Conservation (phyloP, 2,797 vertebrate genomes). For the Microchirus variegatus region DNA sequence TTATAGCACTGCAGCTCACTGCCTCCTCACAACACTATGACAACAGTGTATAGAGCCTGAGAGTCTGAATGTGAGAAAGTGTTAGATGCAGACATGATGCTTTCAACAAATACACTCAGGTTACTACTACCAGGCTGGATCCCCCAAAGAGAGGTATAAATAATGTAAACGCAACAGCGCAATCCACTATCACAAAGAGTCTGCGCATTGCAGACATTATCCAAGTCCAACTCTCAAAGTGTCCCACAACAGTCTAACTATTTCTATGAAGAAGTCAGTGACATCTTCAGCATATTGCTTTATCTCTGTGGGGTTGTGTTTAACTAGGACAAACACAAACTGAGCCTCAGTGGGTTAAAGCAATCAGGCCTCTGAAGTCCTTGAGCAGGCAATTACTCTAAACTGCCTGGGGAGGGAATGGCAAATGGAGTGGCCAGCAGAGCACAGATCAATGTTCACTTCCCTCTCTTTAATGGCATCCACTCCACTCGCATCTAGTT, state of each 20-base stretch:
- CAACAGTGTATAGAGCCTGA: conserved; percentile 21
- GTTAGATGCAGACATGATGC: conserved; percentile 30
- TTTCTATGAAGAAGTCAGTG: conserved; percentile 9
- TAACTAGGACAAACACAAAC: conserved; percentile 46
- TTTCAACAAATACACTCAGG: conserved; percentile 40
- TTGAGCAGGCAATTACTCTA: conserved; percentile 63
- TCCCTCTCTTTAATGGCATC: conserved; percentile 29
- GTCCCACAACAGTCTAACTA: not conserved
- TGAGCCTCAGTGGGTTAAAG: conserved; percentile 39
- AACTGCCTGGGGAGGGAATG: conserved; percentile 42
- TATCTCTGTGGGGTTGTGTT: conserved; percentile 28
- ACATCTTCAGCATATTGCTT: conserved; percentile 18
- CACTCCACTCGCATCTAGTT: conserved; percentile 13
- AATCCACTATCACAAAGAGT: conserved; percentile 3
- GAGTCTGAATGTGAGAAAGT: conserved; percentile 22
- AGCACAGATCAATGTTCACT: conserved; percentile 60
- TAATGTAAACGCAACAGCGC: conserved; percentile 34
- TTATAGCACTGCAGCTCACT: conserved; percentile 63
- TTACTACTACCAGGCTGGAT: conserved; percentile 19
- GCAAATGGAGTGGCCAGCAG: conserved; percentile 39
- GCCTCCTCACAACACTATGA: conserved; percentile 33
- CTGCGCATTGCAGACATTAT: not conserved
- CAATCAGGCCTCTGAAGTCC: conserved; percentile 54
- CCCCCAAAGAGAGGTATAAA: conserved; percentile 34
- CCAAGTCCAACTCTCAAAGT: not conserved